A percentile compares a stretch with the other conserved stretches of the same genome.
Evolutionary conservation across 1,140 invertebrate genomes (phyloP).

Genomic region (Aphelinus atriplicis): DNA sequence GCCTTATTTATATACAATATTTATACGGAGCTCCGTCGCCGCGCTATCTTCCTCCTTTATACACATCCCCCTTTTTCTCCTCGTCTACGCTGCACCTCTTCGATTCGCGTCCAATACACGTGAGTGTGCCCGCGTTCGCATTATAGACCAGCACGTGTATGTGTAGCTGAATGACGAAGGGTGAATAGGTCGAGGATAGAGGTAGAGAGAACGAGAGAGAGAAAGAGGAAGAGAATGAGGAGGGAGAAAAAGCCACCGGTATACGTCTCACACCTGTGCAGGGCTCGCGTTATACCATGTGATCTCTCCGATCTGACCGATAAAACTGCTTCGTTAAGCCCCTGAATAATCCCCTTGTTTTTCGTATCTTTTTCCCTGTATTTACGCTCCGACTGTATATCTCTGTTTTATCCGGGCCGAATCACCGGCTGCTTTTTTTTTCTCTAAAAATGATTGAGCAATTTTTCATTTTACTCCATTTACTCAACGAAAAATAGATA

Average conservation of each 20-base stretch:
- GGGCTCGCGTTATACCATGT: conserved; percentile 24
- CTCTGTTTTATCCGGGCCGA: conserved; percentile 13
- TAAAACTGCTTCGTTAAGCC: conserved; percentile 43
- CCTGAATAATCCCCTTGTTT: conserved; percentile 43
- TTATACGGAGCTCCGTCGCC: conserved; percentile 51
- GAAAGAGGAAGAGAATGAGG: conserved; percentile 12
- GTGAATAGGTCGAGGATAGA: conserved; percentile 38
- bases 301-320: conserved; percentile 41
- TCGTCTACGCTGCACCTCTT: conserved; percentile 42
- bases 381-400: conserved; percentile 29
- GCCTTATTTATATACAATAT: conserved; percentile 61
- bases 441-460: conserved; percentile 39
- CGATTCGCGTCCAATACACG: conserved; percentile 45
- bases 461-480: conserved; percentile 5
- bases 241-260: not conserved
- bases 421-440: not conserved
- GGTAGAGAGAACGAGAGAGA: not conserved
- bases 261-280: conserved; percentile 28
- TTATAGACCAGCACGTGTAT: not conserved
- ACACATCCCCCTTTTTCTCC: conserved; percentile 20
- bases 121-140: not conserved
- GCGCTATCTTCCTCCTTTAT: conserved; percentile 39
- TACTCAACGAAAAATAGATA: conserved; percentile 10
- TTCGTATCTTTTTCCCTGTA: conserved; percentile 39
- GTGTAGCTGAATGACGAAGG: conserved; percentile 21